Evolutionary conservation across 1,140 invertebrate genomes (phyloP), one percentile per base, ranked within the genome.

Genomic region (Megalopta genalis): DNA sequence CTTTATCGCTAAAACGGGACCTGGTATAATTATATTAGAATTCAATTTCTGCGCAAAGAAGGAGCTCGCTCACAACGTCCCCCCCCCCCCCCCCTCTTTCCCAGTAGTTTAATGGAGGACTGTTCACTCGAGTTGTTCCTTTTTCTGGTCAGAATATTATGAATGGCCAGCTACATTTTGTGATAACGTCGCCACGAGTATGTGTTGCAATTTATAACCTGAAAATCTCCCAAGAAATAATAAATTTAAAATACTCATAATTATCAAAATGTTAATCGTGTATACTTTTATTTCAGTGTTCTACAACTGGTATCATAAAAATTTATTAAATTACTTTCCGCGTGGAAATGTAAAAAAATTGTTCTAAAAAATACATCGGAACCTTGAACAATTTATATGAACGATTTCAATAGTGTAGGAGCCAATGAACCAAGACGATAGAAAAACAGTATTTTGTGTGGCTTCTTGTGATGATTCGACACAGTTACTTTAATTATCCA

Each of bases 11-110:
- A 66, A 75, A 83, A 73, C 42, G 52, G 77, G 76, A 63, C 46
- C 23, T 37, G 21, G 52, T 72, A 46, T 83, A 90, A 89, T 85
- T 60, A 62, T 84, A 80, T 90, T 89, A 88, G 80, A 82, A 89
- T 85, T 89, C 89, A 89, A 90, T 90, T 83, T 88, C 88, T 85
- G 74, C 81, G 74, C 71, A 83, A 80, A 85, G 86, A 87, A 89
- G 88, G 86, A 87, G 78, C 83, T 84, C 32, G 32, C 32, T 2
- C 32, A 89, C n/a, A n/a, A n/a, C n/a, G n/a, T n/a, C n/a, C n/a
- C n/a, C n/a, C n/a, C n/a, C 73, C 79, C 73, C 63, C 64, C 1
- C 42, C 42, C 42, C 42, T 6, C 1, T 12, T 46, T 10, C 49
- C 75, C 74, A 80, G 72, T 76, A 65, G 46, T 67, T 81, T 65